Evolutionary conservation across 35 echinoderm and acorn worm species (phyloP), one percentile per base, ranked within the genome.

Genomic region (Apostichopus californicus): DNA sequence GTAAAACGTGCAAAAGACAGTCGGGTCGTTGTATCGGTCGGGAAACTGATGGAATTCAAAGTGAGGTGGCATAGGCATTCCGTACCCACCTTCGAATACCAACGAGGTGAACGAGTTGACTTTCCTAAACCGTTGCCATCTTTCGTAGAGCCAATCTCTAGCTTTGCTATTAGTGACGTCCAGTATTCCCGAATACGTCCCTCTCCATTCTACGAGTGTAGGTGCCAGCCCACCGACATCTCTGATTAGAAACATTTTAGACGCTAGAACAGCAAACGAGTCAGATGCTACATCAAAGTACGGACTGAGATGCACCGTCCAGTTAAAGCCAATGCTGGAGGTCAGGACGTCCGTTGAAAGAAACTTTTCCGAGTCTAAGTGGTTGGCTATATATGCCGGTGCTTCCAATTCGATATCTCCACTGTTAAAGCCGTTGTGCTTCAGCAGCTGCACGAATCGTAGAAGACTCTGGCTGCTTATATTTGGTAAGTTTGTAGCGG

Each of bases 51-150:
- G 66, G 14, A 92, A 73, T 53, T 80, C 92, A 96, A 90, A 98
- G 55, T 61, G 21, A 28, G 70, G 56, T 57, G 97, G 97, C 57
- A 98, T 61, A 5, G 90, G 90, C 13, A 78, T 71, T 12, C 79
- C 92, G 79, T 96, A 95, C 9, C 95, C 97, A 66, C 90, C 97
- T 90, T 98, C 95, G 92, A 98, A 98, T 78, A 93, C 92, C 68
- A 94, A 98, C 3, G 95, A 94, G 83, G 96, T 93, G 1, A 98
- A 15, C 8, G 90, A 81, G 61, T 95, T 89, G 6, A 56, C 84
- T 9, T 64, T 77, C 12, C 77, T 79, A 24, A 98, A 87, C 9
- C 87, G 55, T 5, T 88, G 20, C 59, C 94, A 83, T 18, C 55
- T 93, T 64, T 82, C 77, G 26, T 93, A 28, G 55, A 93, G 96